These are phyloP conservation scores for Abramis brama DNA, from an alignment of 2,113 vertebrate species.

Conservation along the genomic window DNA sequence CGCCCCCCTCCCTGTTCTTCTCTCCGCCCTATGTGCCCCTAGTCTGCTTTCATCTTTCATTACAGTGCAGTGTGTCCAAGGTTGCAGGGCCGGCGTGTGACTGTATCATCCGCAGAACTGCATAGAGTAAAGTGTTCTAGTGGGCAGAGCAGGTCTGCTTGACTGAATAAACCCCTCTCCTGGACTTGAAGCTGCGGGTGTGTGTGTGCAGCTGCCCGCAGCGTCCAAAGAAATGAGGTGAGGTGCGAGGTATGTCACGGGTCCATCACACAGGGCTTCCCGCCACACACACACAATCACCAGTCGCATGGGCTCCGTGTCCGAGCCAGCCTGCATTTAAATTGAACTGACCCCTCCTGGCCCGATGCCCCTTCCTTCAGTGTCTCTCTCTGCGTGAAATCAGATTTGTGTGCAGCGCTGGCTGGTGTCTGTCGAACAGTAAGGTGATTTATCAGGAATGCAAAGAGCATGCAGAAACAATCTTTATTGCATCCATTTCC, in stretches of 20 bases:
- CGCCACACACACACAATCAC: constrained; percentile 49
- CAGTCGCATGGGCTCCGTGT: background rate
- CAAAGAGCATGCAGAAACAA: constrained; percentile 99
- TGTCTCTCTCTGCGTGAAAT: constrained; percentile 85
- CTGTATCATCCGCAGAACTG: constrained; percentile 11
- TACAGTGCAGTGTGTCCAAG: constrained; percentile 36
- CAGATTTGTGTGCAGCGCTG: constrained; percentile 97
- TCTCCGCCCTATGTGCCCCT: constrained; percentile 43
- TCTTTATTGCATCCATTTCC: constrained; percentile 99
- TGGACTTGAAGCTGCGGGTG: constrained; percentile 1
- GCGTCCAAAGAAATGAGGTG: constrained; percentile 21
- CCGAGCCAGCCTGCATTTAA: constrained; percentile 58
- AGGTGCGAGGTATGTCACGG: constrained; percentile 29
- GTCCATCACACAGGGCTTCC: constrained; percentile 53
- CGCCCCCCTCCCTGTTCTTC: constrained; percentile 70
- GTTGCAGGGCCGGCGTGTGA: constrained; percentile 18
- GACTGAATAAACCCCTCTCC: constrained; percentile 21
- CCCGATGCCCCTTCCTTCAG: constrained; percentile 25
- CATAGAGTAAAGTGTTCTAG: background rate
- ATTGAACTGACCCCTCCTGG: constrained; percentile 62
- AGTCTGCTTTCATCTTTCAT: constrained; percentile 45
- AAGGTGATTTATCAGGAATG: constrained; percentile 99
- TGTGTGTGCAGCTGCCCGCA: background rate
- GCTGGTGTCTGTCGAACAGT: constrained; percentile 97
- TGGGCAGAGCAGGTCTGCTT: constrained; percentile 1